These are phyloP conservation scores for Bos javanicus DNA, from an alignment of 2,113 vertebrate species.

Conservation along the genomic window DNA sequence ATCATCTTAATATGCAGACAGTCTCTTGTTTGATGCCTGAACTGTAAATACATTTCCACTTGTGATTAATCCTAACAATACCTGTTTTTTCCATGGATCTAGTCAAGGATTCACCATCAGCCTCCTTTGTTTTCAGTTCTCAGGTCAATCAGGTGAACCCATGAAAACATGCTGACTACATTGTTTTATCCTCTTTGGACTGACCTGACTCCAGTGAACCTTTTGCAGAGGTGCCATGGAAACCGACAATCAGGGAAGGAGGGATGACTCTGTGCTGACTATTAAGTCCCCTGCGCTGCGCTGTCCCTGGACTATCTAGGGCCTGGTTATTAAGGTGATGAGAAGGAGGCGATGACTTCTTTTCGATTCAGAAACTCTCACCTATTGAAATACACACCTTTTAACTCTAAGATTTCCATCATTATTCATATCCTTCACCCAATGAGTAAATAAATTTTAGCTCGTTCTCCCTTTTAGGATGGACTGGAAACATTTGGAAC, in stretches of 20 bases:
- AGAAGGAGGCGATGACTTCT: neutral
- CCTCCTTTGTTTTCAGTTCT: neutral
- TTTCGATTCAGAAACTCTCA: neutral
- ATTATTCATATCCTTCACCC: neutral
- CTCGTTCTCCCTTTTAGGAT: neutral
- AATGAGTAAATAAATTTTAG: too few relatives aligned
- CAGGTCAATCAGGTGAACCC: neutral
- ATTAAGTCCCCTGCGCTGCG: fast-evolving
- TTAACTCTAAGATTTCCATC: neutral
- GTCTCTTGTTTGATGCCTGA: neutral
- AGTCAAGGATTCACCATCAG: neutral
- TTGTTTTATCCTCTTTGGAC: neutral
- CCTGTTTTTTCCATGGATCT: neutral
- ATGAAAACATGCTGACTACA: neutral
- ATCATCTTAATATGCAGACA: neutral
- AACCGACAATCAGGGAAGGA: neutral
- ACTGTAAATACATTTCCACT: neutral
- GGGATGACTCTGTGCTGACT: fast-evolving
- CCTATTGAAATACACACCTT: neutral
- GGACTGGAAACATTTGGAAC: neutral
- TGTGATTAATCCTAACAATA: neutral
- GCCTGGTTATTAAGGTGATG: neutral
- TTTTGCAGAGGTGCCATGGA: neutral
- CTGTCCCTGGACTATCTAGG: too few relatives aligned
- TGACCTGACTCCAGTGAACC: fast-evolving